A percentile compares a stretch with the other conserved stretches of the same genome.
Evolutionary conservation across 53 echinoderm and acorn worm genomes (phyloP).

Genomic region (Pentamera pediparva): DNA sequence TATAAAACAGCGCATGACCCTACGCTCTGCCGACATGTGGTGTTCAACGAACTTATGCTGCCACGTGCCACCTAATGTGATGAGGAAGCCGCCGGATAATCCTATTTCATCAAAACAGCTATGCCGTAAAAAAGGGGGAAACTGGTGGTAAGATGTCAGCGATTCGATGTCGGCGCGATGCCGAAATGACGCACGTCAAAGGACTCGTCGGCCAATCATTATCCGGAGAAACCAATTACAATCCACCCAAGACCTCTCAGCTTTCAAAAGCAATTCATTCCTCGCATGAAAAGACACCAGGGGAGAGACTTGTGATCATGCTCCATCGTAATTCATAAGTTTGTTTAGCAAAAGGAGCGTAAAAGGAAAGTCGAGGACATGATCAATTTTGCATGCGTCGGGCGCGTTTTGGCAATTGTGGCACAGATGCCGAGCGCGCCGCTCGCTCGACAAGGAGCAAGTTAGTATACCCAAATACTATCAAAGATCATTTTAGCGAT

Average conservation of each 20-base stretch:
- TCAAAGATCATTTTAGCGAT: slow-evolving; percentile 36
- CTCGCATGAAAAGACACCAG: slow-evolving; percentile 41
- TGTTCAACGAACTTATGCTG: slow-evolving; percentile 78
- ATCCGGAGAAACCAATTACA: slow-evolving; percentile 58
- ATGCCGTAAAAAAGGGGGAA: not conserved
- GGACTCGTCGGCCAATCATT: slow-evolving; percentile 19
- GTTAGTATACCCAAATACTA: slow-evolving; percentile 28
- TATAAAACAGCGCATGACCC: slow-evolving; percentile 23
- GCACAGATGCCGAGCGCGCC: slow-evolving; percentile 38
- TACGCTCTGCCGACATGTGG: slow-evolving; percentile 75
- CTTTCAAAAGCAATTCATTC: slow-evolving; percentile 95
- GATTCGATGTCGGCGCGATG: slow-evolving; percentile 26
- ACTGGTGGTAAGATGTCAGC: slow-evolving; percentile 33
- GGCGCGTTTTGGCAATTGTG: slow-evolving; percentile 22
- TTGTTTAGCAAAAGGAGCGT: slow-evolving; percentile 30
- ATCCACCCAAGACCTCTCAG: slow-evolving; percentile 58
- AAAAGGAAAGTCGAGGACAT: slow-evolving; percentile 28
- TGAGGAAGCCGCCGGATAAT: slow-evolving; percentile 85
- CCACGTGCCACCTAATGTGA: slow-evolving; percentile 95
- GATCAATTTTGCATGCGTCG: slow-evolving; percentile 40
- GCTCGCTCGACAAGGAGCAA: slow-evolving; percentile 11
- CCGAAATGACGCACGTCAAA: slow-evolving; percentile 33
- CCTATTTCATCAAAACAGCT: too few species aligned
- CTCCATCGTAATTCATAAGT: slow-evolving; percentile 41
- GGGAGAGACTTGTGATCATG: slow-evolving; percentile 15